Base-by-base conservation (phyloP, 2,113 vertebrate genomes). In the Catharus bicknelli region DNA sequence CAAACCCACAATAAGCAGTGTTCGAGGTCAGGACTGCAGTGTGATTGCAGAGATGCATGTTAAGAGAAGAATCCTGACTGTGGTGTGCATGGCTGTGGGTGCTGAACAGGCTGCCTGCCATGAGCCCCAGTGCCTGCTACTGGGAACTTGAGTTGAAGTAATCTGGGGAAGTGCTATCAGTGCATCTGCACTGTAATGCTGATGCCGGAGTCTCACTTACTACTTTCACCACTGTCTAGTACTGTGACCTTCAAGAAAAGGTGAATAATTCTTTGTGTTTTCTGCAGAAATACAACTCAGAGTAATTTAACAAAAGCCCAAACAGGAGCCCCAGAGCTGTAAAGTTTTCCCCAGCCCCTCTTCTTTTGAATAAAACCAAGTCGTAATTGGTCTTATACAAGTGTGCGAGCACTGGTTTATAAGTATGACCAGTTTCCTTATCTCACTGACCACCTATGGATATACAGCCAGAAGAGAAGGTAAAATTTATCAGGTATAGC, bases 61-160 rank as follows among this genome's bases (percentile, higher is more conserved):
- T 58, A 54, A 61, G 23, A 75, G 77, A 26, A 73, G 36, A 6
- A 7, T 61, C 70, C 61, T 83, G 59, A 36, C 22, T 0, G 0
- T 48, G 61, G 21, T 19, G 30, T 34, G 50, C 0, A 0, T 57
- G 66, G 36, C n/a, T 1, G 1, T 19, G 57, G 64, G 53, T 6
- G 3, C 80, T 53, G 48, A 47, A 5, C 45, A 47, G 76, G 21
- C 48, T 62, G 32, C 23, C 21, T 68, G 48, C 36, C 0, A 0
- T 47, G 20, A 62, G 25, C 29, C 47, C 51, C 15, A 11, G 30
- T 16, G 25, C 30, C 32, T 77, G 59, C 29, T 55, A 2, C 22
- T 4, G 18, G 53, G 21, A 3, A 0, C 23, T 38, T 11, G 38
- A 5, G 10, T 26, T 68, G 6, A 42, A 47, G 66, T 51, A 17